phyloP scores from a whole-genome alignment of 2,113 vertebrate species.

The Clarias batrachus region DNA sequence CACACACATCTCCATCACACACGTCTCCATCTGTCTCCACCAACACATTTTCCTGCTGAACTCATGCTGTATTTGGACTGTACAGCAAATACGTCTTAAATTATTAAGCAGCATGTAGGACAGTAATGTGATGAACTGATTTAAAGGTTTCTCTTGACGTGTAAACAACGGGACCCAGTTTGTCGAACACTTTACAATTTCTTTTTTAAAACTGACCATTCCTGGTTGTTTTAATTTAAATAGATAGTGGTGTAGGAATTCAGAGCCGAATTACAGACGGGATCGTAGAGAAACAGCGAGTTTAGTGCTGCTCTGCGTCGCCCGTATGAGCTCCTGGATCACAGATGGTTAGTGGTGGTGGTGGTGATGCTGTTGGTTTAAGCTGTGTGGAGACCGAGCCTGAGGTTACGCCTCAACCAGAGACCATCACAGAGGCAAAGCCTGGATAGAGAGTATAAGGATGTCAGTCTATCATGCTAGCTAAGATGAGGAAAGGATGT shows the following conservation, averaged over 20 bases:
- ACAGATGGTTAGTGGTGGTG: neutral
- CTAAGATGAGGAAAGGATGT: conserved; percentile 58
- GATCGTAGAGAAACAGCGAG: neutral
- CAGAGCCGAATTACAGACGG: neutral
- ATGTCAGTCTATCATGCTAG: conserved; percentile 72
- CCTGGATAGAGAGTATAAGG: conserved; percentile 62
- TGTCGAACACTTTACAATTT: neutral
- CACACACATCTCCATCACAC: neutral
- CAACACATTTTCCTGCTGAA: neutral
- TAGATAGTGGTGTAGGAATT: neutral
- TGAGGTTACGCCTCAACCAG: conserved; percentile 38
- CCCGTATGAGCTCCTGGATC: neutral
- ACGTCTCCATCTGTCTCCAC: neutral
- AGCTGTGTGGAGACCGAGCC: conserved; percentile 31
- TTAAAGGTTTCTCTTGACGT: neutral
- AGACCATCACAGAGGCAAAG: conserved; percentile 52
- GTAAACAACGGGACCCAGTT: neutral
- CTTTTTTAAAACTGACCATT: neutral
- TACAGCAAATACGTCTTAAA: too few relatives aligned
- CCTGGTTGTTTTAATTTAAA: neutral
- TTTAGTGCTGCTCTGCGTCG: neutral
- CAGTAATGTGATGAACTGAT: neutral
- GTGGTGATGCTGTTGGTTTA: neutral
- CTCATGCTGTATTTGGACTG: neutral
- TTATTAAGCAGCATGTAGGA: too few relatives aligned